These are phyloP conservation scores for Tangara arthus DNA, from an alignment of 2,797 vertebrate species.

Conservation along the genomic window DNA sequence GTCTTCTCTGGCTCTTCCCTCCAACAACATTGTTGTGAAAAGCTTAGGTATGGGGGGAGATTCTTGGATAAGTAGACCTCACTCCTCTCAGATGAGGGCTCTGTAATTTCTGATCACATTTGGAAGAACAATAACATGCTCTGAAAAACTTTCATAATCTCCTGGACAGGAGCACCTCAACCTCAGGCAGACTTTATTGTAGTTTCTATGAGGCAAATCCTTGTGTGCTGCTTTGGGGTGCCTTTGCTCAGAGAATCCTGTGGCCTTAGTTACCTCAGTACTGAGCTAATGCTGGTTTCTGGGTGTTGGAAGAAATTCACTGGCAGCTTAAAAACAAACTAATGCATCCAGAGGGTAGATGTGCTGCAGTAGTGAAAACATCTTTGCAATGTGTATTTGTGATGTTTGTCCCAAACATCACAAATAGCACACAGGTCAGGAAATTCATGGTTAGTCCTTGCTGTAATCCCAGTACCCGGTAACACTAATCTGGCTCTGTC, in stretches of 20 bases:
- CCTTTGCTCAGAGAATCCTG: not conserved
- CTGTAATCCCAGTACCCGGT: not conserved
- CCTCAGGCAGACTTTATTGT: not conserved
- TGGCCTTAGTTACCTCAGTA: not conserved
- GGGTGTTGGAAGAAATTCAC: not conserved
- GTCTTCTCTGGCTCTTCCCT: not conserved
- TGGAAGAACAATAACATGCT: not conserved
- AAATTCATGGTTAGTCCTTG: not conserved
- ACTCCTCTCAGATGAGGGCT: not conserved
- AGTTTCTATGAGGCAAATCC: not conserved
- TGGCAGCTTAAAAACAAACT: not conserved
- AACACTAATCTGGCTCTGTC: not conserved
- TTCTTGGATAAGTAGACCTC: not conserved
- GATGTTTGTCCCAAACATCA: too few species aligned
- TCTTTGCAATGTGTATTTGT: not conserved
- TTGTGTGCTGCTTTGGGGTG: not conserved
- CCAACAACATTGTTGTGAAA: not conserved
- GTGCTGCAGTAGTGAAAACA: not conserved
- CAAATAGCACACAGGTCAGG: too few species aligned
- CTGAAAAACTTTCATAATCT: not conserved
- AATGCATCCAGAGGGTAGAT: accelerated
- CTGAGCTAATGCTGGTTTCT: not conserved
- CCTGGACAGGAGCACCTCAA: accelerated
- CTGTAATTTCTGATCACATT: not conserved
- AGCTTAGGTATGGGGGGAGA: not conserved